Base-by-base conservation (phyloP, 2,888 invertebrate genomes). In the Conchocele bisecta region DNA sequence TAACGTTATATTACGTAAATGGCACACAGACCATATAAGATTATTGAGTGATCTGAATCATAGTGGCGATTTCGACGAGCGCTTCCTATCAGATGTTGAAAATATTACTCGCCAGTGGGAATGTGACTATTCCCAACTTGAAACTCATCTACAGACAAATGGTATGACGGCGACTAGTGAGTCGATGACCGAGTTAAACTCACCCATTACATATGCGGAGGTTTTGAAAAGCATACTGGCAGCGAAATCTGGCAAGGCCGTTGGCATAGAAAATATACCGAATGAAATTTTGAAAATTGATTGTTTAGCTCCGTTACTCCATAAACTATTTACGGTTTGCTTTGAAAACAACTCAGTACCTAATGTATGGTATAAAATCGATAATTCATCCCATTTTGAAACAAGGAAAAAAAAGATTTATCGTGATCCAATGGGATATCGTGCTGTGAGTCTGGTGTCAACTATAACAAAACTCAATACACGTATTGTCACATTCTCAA, bases 361-460 rank as follows among this genome's bases (percentile, higher is more conserved):
- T 13, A 37, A 35, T 22, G 13, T 24, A n/a, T 60, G 60, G 60
- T 44, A 35, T 44, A 60, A 28, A 39, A 15, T 33, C 48, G 24
- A 37, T 60, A 37, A 60, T 60, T 15, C 46, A 44, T 24, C 60
- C 60, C 20, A 60, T 60, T 39, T 20, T 46, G 46, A 60, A 60
- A 50, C 9, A 15, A 11, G 58, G 58, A 15, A 58, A 58, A 26
- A 53, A 61, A 15, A 24, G 41, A 5, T 20, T 48, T 3, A 41
- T 22, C 26, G 51, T n/a, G 51, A 61, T 28, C 61, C 42, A 20
- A 13, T 51, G 3, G 24, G 51, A 7, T 61, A 61, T 31, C 5
- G 61, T 2, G 29, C 41, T 24, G 42, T 51, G 20, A 58, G 46
- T 29, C 46, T 58, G 1, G 48, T 58, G 58, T 58, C 58, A 17